Evolutionary conservation across 2,888 invertebrate genomes (phyloP).

Genomic region (Nycteola revayana): DNA sequence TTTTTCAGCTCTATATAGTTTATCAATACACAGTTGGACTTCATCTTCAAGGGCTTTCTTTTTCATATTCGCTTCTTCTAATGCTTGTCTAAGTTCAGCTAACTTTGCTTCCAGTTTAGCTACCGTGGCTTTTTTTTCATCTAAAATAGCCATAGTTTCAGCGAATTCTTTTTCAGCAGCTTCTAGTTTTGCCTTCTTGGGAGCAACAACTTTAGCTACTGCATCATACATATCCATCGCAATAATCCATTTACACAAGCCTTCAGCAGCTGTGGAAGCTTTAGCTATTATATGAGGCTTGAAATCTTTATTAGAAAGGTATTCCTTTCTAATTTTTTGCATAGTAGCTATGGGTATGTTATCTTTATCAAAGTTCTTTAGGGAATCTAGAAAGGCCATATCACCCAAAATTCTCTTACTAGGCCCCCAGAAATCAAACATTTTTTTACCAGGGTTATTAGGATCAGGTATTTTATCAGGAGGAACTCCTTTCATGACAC

Average conservation of each 20-base stretch:
- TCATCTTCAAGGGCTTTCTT: constrained; percentile 87
- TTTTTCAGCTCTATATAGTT: constrained; percentile 92
- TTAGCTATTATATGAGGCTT: constrained; percentile 91
- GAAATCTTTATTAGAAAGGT: constrained; percentile 88
- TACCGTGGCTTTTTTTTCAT: constrained; percentile 91
- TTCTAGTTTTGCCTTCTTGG: constrained; percentile 91
- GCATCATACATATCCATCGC: constrained; percentile 95
- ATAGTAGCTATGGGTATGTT: constrained; percentile 88
- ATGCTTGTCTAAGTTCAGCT: constrained; percentile 85
- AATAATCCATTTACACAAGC: constrained; percentile 94
- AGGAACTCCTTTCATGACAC: constrained; percentile 90
- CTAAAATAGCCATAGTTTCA: constrained; percentile 91
- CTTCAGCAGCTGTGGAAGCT: constrained; percentile 97
- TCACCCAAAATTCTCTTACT: constrained; percentile 91
- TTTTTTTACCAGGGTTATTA: constrained; percentile 84
- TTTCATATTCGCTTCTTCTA: constrained; percentile 84
- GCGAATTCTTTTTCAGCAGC: constrained; percentile 91
- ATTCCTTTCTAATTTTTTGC: constrained; percentile 88
- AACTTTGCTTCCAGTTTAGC: constrained; percentile 89
- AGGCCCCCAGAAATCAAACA: constrained; percentile 92
- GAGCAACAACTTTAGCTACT: constrained; percentile 91
- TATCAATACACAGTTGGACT: constrained; percentile 91
- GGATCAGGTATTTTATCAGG: constrained; percentile 90
- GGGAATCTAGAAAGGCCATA: constrained; percentile 87
- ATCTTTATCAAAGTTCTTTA: constrained; percentile 92